Evolutionary conservation across 2,113 vertebrate genomes (phyloP).

Genomic region (Spheniscus mendiculus): DNA sequence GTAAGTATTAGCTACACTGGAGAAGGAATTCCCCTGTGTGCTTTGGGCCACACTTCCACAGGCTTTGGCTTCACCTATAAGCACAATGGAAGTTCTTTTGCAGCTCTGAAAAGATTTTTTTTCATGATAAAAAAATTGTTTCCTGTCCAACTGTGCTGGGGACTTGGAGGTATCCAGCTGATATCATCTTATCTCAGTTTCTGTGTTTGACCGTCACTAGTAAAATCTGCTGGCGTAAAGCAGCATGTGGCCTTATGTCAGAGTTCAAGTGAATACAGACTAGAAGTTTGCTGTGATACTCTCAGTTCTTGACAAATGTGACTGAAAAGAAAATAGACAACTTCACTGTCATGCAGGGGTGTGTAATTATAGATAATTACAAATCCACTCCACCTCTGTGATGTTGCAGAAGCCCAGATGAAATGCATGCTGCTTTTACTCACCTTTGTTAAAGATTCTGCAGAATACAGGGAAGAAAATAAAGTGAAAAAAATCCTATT

Average conservation of each 20-base stretch:
- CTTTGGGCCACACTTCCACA: neutral
- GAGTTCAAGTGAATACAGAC: neutral
- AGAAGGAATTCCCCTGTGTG: neutral
- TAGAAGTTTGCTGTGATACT: neutral
- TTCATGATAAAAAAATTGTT: neutral
- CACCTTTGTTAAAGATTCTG: neutral
- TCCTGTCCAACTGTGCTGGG: neutral
- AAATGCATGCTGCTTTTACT: neutral
- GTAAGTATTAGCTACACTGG: neutral
- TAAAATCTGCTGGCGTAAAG: neutral
- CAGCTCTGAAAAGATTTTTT: neutral
- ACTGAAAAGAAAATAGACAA: neutral
- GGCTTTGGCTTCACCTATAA: neutral
- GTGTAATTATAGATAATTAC: neutral
- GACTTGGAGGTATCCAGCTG: neutral
- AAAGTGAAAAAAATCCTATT: neutral
- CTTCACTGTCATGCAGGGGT: rapidly evolving
- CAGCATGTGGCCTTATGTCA: neutral
- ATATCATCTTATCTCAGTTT: neutral
- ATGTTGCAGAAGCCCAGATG: neutral
- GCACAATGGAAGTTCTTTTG: neutral
- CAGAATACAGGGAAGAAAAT: neutral
- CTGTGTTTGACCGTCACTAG: neutral
- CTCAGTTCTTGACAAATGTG: neutral
- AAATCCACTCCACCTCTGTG: neutral